Percentiles rank a stretch among this genome's conserved stretches.
Conservation (phyloP, 1,140 invertebrate species). For the Hydropsyche tenuis region DNA sequence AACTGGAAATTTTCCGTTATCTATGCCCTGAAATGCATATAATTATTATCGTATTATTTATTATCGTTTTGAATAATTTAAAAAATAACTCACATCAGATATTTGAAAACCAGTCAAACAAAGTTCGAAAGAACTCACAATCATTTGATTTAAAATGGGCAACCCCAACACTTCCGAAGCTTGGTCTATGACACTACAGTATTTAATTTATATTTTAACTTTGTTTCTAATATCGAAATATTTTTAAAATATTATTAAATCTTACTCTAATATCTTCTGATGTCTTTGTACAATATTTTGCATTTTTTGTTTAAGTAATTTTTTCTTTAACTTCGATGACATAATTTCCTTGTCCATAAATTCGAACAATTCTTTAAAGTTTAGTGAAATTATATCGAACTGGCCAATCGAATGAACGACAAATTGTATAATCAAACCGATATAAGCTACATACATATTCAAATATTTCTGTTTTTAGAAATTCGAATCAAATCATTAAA, state of each 20-base stretch:
- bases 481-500: too few species aligned
- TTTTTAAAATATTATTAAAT: background rate
- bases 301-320: conserved; percentile 12
- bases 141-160: conserved; percentile 27
- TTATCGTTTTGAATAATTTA: background rate
- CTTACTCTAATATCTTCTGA: conserved; percentile 34
- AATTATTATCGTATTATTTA: background rate
- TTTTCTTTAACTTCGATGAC: background rate
- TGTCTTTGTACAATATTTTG: conserved; percentile 28
- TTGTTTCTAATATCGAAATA: background rate
- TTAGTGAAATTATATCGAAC: conserved; percentile 28
- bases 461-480: too few species aligned
- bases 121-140: conserved; percentile 20
- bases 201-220: background rate
- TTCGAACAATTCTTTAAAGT: conserved; percentile 34
- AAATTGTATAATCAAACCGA: conserved; percentile 35
- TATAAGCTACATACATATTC: too few species aligned
- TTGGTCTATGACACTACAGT: conserved; percentile 28
- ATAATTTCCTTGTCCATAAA: conserved; percentile 14
- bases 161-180: conserved; percentile 26
- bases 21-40: conserved; percentile 32
- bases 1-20: conserved; percentile 27
- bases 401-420: conserved; percentile 23
- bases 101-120: conserved; percentile 41
- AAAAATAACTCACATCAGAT: conserved; percentile 14